These are phyloP conservation scores for Schizothorax lantsangensis DNA, from an alignment of 2,797 vertebrate genomes.

Conservation along the genomic window DNA sequence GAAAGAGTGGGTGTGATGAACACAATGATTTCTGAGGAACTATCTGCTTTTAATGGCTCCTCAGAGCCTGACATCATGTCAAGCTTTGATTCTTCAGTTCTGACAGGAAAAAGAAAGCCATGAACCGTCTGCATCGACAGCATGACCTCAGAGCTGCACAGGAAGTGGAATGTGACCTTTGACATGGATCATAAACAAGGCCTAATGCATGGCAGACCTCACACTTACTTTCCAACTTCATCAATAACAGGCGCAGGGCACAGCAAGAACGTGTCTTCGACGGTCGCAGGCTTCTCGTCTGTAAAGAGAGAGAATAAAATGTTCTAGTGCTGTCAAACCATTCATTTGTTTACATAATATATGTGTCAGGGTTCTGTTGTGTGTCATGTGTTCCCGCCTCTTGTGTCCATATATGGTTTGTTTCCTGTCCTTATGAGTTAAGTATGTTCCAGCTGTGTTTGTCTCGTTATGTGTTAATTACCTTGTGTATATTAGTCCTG, in stretches of 20 bases:
- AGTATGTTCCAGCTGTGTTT: too few relatives aligned
- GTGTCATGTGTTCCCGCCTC: too few relatives aligned
- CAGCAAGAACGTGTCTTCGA: slow-evolving; percentile 82
- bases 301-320: neutral
- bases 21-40: slow-evolving; percentile 15
- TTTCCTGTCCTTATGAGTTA: too few relatives aligned
- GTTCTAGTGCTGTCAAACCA: neutral
- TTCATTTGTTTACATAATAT: too few relatives aligned
- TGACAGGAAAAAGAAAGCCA: neutral
- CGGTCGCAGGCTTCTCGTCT: slow-evolving; percentile 83
- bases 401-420: too few relatives aligned
- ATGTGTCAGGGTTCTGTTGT: too few relatives aligned
- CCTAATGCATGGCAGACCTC: slow-evolving; percentile 65
- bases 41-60: slow-evolving; percentile 1
- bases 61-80: slow-evolving; percentile 18
- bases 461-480: too few relatives aligned
- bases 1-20: slow-evolving; percentile 13
- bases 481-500: too few relatives aligned
- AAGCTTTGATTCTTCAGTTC: neutral
- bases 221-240: slow-evolving; percentile 88
- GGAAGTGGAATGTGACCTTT: slow-evolving; percentile 64
- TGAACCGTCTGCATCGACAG: neutral
- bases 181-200: slow-evolving; percentile 65
- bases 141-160: slow-evolving; percentile 47
- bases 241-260: slow-evolving; percentile 89